Conservation (phyloP, 2,797 vertebrate species). For the Spondyliosoma cantharus region DNA sequence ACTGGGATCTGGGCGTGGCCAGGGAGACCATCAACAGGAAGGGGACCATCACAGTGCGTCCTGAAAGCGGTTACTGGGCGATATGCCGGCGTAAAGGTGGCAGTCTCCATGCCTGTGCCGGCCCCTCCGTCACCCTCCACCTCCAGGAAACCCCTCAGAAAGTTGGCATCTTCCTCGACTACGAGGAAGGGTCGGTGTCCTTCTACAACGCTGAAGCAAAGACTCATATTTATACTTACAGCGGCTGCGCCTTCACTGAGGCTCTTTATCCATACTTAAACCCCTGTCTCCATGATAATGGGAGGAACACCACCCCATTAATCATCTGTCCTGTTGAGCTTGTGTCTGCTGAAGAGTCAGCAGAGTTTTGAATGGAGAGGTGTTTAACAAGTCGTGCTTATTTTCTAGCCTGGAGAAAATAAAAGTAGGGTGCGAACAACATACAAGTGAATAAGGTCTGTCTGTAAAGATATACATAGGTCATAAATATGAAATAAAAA, state of each 20-base stretch:
- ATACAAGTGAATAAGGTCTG: too few relatives aligned
- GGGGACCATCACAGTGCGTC: constrained; percentile 74
- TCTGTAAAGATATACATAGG: too few relatives aligned
- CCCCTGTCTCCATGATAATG: constrained; percentile 74
- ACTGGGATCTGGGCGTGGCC: constrained; percentile 87
- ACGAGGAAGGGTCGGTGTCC: constrained; percentile 72
- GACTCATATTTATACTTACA: constrained; percentile 78
- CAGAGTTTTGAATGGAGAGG: neutral
- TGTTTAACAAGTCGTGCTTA: neutral
- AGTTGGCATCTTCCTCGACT: constrained; percentile 78
- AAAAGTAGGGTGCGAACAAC: too few relatives aligned
- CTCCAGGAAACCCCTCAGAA: constrained; percentile 62
- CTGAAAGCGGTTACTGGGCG: constrained; percentile 77
- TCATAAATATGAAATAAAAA: too few relatives aligned
- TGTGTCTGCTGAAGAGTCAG: fast-evolving
- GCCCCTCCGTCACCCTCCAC: constrained; percentile 55
- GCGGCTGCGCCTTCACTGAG: constrained; percentile 65
- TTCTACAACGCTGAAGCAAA: constrained; percentile 73
- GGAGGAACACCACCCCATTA: constrained; percentile 72
- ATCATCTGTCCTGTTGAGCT: constrained; percentile 59
- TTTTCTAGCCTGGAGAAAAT: neutral
- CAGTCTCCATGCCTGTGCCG: constrained; percentile 68
- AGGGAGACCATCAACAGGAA: constrained; percentile 80
- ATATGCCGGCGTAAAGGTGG: constrained; percentile 73
- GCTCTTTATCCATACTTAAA: constrained; percentile 78